Evolutionary conservation across 2,797 vertebrate genomes (phyloP), one percentile per base, ranked within the genome.

Genomic region (Poeciliopsis paucimaculata): DNA sequence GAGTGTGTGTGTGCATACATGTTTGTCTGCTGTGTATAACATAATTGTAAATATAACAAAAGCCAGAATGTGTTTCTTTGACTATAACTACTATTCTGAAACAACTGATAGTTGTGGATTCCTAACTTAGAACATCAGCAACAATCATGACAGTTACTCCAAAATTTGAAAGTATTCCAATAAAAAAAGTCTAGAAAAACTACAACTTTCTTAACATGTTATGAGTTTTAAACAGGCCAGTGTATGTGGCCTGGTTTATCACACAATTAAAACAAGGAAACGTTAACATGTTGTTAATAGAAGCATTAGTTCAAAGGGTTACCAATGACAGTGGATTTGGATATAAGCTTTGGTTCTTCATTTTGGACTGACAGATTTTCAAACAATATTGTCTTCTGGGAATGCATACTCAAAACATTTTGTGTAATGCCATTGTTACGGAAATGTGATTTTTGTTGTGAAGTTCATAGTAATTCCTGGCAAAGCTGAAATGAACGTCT

Each of bases 401-500:
- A 55, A 57, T 12, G 6, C 15, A 45, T 46, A 12, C 13, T 43
- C 6, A 7, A 62, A 76, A 72, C 8, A 23, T 26, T 13, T 53
- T 57, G 49, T 20, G 23, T 41, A 28, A 53, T 36, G 8, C 13
- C 8, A 16, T 23, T 73, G 23, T 73, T 66, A 57, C 8, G 55
- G 13, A 62, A 23, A 7, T 76, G 28, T 15, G 5, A 64, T 39
- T 79, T 51, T 51, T 7, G 11, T 49, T 45, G 53, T 41, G 31
- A 76, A 36, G 36, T 60, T 34, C 49, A 41, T 62, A n/a, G 5
- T 62, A 55, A 68, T 62, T 46, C 70, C 49, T 34, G 11, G 77
- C 57, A 28, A 45, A 77, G 72, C 80, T 76, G 28, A 81, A 80
- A 74, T 36, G 36, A 82, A 39, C 53, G 72, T 62, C 36, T 68